Evolutionary conservation across 2,797 vertebrate species (phyloP), one percentile per base, ranked within the genome.

Genomic region (Oryzias dopingdopingensis): DNA sequence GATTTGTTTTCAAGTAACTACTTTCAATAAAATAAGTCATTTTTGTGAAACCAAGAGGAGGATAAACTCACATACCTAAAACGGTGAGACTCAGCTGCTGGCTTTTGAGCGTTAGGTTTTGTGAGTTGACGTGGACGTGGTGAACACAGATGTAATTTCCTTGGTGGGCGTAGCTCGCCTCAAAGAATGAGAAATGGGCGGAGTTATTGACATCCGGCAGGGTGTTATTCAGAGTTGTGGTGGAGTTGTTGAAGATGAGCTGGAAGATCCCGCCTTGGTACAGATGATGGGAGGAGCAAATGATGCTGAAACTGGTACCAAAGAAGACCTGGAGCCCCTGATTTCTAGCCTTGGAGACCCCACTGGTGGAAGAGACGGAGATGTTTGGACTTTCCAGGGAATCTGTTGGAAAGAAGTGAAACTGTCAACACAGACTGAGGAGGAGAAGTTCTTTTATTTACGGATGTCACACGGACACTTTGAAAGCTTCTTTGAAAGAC

Each of bases 211-310:
- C 56, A 29, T 47, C 47, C 7, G 20, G 8, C 20, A 41, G 45
- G 44, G 7, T 47, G 44, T 22, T 22, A 43, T 4, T 37, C 55
- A 41, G 6, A 5, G 29, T 4, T 24, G 18, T 17, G 29, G 16
- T 41, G 45, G 46, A 42, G 46, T 44, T 6, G 32, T 0, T 48
- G 32, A 48, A 57, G 44, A 14, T 56, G 43, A 57, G 55, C 55
- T 40, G 55, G 45, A 57, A 57, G 45, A 15, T n/a, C 7, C 55
- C 55, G 14, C 44, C 55, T 23, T 22, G 17, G 15, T 57, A 57
- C 55, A 47, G 44, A 10, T 44, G 26, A 7, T 22, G 6, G 55
- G 23, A 37, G 29, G 55, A 47, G 26, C 53, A 56, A 16, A 8
- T 32, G 53, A 57, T 48, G 44, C 14, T 32, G 14, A 57, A 57